phyloP scores from a whole-genome alignment of 35 echinoderm and acorn worm genomes.

The Chiridota heheva region DNA sequence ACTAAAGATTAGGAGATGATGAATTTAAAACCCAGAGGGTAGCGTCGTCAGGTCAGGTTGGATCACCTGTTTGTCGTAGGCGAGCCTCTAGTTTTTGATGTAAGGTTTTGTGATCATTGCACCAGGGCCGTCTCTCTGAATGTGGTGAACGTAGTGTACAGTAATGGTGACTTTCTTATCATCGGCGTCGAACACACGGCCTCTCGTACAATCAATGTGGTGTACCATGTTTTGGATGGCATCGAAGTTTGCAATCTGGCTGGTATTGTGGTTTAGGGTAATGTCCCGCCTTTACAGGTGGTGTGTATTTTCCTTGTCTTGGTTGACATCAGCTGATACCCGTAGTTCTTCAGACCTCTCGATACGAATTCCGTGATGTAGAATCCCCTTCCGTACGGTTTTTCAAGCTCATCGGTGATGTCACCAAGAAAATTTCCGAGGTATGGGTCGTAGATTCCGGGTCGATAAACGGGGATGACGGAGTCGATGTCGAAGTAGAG shows the following conservation, averaged over 20 bases:
- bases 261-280: slow-evolving; percentile 2
- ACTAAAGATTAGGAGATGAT: no score
- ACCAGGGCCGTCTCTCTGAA: neutral
- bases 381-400: slow-evolving; percentile 20
- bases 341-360: slow-evolving; percentile 47
- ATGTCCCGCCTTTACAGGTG: slow-evolving; percentile 38
- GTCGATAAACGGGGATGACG: slow-evolving; percentile 27
- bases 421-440: slow-evolving; percentile 46
- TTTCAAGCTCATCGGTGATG: slow-evolving; percentile 45
- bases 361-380: slow-evolving; percentile 44
- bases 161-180: neutral
- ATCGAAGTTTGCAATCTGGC: slow-evolving; percentile 10
- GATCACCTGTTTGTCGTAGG: neutral
- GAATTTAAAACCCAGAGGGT: slow-evolving; percentile 5
- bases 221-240: neutral
- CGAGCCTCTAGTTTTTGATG: neutral
- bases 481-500: slow-evolving; percentile 55
- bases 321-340: slow-evolving; percentile 14
- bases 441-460: neutral
- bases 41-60: neutral
- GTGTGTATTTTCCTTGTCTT: no score
- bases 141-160: neutral
- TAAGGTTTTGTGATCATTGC: neutral
- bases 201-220: neutral
- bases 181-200: neutral